Evolutionary conservation across 2,113 vertebrate species (phyloP).

Genomic region (Oncorhynchus nerka): DNA sequence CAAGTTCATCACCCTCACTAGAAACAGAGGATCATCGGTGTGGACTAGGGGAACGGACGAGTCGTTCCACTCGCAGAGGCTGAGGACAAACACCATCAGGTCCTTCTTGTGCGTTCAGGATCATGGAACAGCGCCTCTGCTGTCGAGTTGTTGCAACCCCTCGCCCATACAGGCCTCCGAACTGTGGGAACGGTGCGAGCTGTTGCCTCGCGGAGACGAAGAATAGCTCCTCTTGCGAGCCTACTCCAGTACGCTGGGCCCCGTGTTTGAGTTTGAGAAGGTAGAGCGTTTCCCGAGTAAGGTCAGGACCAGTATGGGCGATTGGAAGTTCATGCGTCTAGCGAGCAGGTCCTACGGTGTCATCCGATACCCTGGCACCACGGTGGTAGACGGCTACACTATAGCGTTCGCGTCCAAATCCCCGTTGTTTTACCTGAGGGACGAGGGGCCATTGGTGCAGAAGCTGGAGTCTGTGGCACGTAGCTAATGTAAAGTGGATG

Average conservation of each 20-base stretch:
- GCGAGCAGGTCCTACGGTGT: neutral
- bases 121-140: neutral
- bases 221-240: neutral
- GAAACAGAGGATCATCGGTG: neutral
- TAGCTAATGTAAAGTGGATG: too few species aligned
- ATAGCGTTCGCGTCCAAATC: neutral
- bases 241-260: neutral
- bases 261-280: neutral
- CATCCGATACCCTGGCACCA: neutral
- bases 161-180: neutral
- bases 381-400: neutral
- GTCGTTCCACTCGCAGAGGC: neutral
- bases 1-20: neutral
- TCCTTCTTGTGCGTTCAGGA: neutral
- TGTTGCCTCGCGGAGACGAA: neutral
- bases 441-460: neutral
- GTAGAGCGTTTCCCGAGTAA: neutral
- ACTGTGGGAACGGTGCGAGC: neutral
- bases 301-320: neutral
- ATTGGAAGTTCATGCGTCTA: neutral
- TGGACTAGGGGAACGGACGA: neutral
- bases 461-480: neutral
- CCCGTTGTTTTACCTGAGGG: neutral
- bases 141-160: neutral
- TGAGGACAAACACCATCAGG: neutral